These are phyloP conservation scores for Drosophila pachea DNA, from an alignment of 1,140 invertebrate species.

Conservation along the genomic window DNA sequence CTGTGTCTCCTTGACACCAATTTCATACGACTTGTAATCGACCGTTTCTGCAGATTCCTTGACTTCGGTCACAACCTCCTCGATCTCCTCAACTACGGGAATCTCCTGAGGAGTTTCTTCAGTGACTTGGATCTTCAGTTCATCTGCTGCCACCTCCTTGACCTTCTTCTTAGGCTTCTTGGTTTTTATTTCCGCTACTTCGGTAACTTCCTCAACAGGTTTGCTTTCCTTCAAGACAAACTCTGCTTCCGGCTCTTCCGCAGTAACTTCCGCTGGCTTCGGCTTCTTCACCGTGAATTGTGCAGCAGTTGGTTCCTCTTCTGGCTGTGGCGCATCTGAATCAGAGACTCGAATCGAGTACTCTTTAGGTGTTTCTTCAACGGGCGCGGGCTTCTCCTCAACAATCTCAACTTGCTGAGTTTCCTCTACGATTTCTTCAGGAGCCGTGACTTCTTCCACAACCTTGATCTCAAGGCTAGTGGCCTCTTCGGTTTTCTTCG, in stretches of 20 bases:
- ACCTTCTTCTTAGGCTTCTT: constrained; percentile 74
- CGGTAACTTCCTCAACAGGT: constrained; percentile 61
- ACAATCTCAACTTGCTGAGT: constrained; percentile 19
- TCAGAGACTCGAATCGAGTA: constrained; percentile 34
- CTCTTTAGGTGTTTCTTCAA: constrained; percentile 52
- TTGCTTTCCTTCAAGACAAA: constrained; percentile 60
- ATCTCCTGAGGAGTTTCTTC: constrained; percentile 58
- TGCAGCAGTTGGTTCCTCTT: constrained; percentile 36
- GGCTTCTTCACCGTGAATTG: constrained; percentile 58
- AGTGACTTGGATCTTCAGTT: constrained; percentile 55
- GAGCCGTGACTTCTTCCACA: constrained; percentile 46
- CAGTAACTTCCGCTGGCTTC: constrained; percentile 47
- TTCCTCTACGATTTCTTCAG: constrained; percentile 43
- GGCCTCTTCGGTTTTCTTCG: constrained; percentile 76
- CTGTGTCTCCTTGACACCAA: constrained; percentile 52
- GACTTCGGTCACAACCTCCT: constrained; percentile 39
- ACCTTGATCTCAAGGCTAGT: constrained; percentile 59
- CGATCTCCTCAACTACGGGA: constrained; percentile 48
- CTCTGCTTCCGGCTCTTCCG: constrained; percentile 68
- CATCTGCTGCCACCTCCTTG: constrained; percentile 57
- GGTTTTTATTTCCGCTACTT: constrained; percentile 68
- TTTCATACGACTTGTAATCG: constrained; percentile 56
- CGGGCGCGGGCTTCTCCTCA: constrained; percentile 19
- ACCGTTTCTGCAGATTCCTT: constrained; percentile 28
- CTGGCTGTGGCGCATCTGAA: constrained; percentile 20